These are phyloP conservation scores for Hydroisotoma schaefferi DNA, from an alignment of 2,888 invertebrate species.

Conservation along the genomic window DNA sequence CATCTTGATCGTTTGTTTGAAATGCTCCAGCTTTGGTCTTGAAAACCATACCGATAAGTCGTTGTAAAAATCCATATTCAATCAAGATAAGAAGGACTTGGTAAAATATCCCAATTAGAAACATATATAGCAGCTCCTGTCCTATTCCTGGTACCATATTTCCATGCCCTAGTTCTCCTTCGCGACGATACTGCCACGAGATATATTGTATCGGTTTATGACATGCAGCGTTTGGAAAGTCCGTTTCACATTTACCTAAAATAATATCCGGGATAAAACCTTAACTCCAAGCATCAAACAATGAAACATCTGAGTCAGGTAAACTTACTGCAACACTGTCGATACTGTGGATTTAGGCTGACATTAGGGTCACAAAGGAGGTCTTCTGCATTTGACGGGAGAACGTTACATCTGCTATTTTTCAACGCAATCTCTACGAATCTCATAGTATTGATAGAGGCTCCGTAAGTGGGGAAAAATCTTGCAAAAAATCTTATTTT, in stretches of 20 bases:
- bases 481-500: conserved; percentile 15
- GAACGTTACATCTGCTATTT: conserved; percentile 37
- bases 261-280: not conserved
- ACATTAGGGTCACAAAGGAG: conserved; percentile 37
- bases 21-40: conserved; percentile 13
- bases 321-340: conserved; percentile 44
- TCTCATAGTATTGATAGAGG: conserved; percentile 28
- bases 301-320: not conserved
- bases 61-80: conserved; percentile 36
- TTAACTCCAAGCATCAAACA: not conserved
- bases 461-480: conserved; percentile 36
- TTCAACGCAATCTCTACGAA: conserved; percentile 31
- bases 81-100: conserved; percentile 17
- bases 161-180: not conserved
- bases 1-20: conserved; percentile 7
- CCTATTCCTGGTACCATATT: conserved; percentile 25
- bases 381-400: conserved; percentile 21
- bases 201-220: conserved; percentile 40
- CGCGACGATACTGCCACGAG: conserved; percentile 31
- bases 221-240: conserved; percentile 23
- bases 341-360: conserved; percentile 14
- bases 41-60: conserved; percentile 10
- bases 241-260: conserved; percentile 34
- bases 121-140: conserved; percentile 30
- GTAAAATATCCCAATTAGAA: conserved; percentile 26